Evolutionary conservation across 1,140 invertebrate species (phyloP), one percentile per base, ranked within the genome.

Genomic region (Spodoptera litura): DNA sequence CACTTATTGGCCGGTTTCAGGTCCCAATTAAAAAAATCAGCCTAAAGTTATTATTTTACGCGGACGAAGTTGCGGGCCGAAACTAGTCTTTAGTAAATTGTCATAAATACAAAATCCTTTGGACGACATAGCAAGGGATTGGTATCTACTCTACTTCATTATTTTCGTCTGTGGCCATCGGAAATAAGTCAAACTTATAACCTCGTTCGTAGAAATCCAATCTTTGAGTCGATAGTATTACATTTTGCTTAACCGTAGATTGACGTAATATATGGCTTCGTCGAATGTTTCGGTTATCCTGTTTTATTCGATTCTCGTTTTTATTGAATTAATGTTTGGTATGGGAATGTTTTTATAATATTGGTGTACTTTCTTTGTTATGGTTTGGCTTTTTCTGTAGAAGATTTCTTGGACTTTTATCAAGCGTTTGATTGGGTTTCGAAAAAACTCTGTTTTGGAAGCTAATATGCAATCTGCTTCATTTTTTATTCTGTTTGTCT

Each of bases 171-270:
- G 55, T 27, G 55, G 55, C 31, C 58, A 74, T 74, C 10, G 56
- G 8, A 20, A 74, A 74, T 74, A 74, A 74, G 58, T 74, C 72
- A 74, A 62, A 62, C 58, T 58, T 62, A 74, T 74, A 74, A 74
- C 72, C 13, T 74, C 72, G 38, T 74, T 62, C 62, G 49, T 74
- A 20, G 44, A 6, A 27, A 61, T 61, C 72, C 72, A 74, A 74
- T 74, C 72, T 61, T 74, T 62, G 15, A 25, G 12, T 5, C 12
- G 13, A 74, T 74, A 62, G 72, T 74, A 74, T 74, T 74, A 74
- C 72, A 31, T 59, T 59, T 74, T 74, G 44, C 44, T 62, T 52
- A 31, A 74, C 58, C 58, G 58, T 51, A 3, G 72, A 74, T 62
- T 74, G 72, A 52, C 13, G 58, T 61, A 59, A 44, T 74, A 74